Evolutionary conservation across 1,140 invertebrate genomes (phyloP).

Genomic region (Drosophila eugracilis): DNA sequence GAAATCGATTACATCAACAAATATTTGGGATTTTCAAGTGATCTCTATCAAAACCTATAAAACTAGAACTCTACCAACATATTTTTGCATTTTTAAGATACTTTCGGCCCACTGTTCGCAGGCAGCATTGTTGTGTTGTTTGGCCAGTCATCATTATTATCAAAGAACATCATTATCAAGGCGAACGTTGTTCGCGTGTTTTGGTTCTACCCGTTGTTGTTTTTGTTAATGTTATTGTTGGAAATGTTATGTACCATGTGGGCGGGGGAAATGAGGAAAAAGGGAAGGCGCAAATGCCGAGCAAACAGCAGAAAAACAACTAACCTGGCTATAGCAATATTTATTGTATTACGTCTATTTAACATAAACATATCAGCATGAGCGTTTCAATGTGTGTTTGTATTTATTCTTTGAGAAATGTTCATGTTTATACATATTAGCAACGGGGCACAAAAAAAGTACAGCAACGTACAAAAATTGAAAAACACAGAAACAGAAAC

Average conservation of each 20-base stretch:
- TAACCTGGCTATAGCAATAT: conserved; percentile 61
- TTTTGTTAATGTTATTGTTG: conserved; percentile 53
- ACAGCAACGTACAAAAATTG: conserved; percentile 71
- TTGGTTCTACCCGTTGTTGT: conserved; percentile 47
- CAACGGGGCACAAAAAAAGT: conserved; percentile 60
- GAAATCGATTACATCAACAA: too few species aligned
- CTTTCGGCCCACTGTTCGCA: conserved; percentile 43
- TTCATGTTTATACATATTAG: conserved; percentile 48
- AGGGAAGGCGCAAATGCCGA: conserved; percentile 4
- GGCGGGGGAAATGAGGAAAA: conserved; percentile 12
- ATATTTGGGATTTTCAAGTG: too few species aligned
- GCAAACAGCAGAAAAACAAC: conserved; percentile 60
- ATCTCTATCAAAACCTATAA: too few species aligned
- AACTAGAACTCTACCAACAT: neutral
- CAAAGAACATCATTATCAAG: conserved; percentile 72
- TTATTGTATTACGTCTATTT: conserved; percentile 80
- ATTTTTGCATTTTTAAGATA: neutral
- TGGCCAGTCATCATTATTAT: conserved; percentile 75
- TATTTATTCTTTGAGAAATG: conserved; percentile 32
- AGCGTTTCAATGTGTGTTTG: conserved; percentile 22
- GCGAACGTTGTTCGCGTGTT: conserved; percentile 70
- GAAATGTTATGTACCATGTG: conserved; percentile 20
- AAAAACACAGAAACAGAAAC: conserved; percentile 31
- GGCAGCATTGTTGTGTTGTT: conserved; percentile 67
- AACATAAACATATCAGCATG: conserved; percentile 66